Base-by-base conservation (phyloP, 1,140 invertebrate genomes). In the Drosophila murphyi region DNA sequence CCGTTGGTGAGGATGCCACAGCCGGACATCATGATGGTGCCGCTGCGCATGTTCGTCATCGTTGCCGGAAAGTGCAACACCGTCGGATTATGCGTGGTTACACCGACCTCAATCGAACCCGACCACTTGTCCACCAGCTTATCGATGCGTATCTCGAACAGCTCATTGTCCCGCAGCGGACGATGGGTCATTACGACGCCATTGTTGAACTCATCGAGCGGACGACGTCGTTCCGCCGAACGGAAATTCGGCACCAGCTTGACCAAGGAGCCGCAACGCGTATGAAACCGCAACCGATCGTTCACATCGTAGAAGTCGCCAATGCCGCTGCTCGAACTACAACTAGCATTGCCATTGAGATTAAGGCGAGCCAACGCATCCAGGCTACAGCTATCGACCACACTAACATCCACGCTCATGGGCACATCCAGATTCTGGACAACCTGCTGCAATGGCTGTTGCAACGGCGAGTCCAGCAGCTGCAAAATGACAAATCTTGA, bases 11-110 rank as follows among this genome's bases (percentile, higher is more conserved):
- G 93, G 78, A 99, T 98, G 43, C 98, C 98, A 93, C 97, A 98
- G 1, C 98, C 98, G 41, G 97, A 98, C 97, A 99, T 98, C 97
- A 99, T 98, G 3, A 98, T 98, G 2, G 98, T 98, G 2, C 98
- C 98, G 10, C 96, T 97, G 64, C 97, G 95, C 96, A 99, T 97
- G 92, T 99, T 98, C 2, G 98, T 99, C 98, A 99, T 98, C 8
- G 98, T 99, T 2, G 97, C 97, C 31, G 98, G 98, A 93, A 98
- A 98, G 51, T 98, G 96, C 63, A 99, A 94, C 0, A 95, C 95
- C 3, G 95, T 95, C 28, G 98, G 98, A 93, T 98, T 97, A 87
- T 99, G 98, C 39, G 97, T 97, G 0, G 98, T 99, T 6, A 99
- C 96, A 10, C 98, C 98, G 63, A 99, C 97, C 92, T 98, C 97